A percentile compares a stretch with the other conserved stretches of the same genome.
These are phyloP conservation scores for Tapirus indicus DNA, from an alignment of 2,797 vertebrate genomes.

Conservation along the genomic window DNA sequence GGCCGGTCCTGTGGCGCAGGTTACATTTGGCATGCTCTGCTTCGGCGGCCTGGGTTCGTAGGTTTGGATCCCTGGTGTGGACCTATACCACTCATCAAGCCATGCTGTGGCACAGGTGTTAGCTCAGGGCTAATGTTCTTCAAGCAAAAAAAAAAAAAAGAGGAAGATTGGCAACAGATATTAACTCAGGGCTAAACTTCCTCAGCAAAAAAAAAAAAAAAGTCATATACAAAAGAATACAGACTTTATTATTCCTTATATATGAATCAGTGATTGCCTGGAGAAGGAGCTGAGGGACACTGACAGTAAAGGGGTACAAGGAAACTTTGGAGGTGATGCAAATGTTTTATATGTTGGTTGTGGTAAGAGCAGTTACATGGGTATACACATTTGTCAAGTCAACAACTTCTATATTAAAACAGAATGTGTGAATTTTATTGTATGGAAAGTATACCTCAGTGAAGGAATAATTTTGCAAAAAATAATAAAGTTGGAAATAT, in stretches of 20 bases:
- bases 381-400: background rate
- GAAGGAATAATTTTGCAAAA: background rate
- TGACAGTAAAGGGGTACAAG: background rate
- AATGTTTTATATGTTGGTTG: background rate
- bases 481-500: background rate
- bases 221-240: background rate
- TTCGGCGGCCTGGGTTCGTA: too few relatives aligned
- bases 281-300: background rate
- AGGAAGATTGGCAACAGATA: too few relatives aligned
- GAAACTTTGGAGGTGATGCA: background rate
- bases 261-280: background rate
- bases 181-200: too few relatives aligned
- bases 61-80: too few relatives aligned
- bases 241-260: background rate
- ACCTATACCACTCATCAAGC: too few relatives aligned
- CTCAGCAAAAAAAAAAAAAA: background rate
- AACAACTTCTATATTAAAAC: background rate
- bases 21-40: too few relatives aligned
- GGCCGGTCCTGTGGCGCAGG: too few relatives aligned
- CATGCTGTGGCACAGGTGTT: too few relatives aligned
- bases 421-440: background rate
- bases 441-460: background rate
- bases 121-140: too few relatives aligned
- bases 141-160: too few relatives aligned
- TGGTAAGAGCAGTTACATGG: background rate